Conservation (phyloP, 2,797 vertebrate genomes). For the Betta splendens region DNA sequence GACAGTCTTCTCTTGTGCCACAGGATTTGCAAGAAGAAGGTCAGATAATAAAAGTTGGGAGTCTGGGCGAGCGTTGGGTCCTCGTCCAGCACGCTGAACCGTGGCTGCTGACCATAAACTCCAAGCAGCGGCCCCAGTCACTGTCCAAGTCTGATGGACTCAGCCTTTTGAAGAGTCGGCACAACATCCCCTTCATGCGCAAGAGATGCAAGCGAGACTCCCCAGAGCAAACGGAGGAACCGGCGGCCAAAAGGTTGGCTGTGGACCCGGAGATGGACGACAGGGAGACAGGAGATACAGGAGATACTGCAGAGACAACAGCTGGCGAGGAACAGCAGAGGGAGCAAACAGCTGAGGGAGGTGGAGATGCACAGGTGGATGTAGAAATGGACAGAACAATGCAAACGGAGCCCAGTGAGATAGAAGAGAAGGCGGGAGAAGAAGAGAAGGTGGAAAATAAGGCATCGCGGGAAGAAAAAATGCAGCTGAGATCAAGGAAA, state of each 20-base stretch:
- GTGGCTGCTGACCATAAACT: constrained; percentile 85
- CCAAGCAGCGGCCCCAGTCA: constrained; percentile 31
- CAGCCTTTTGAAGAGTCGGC: background rate
- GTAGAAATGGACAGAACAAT: background rate
- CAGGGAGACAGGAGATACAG: background rate
- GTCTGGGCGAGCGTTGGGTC: constrained; percentile 82
- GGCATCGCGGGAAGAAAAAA: background rate
- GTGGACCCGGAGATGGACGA: constrained; percentile 1
- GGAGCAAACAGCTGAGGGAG: background rate
- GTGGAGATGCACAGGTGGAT: background rate
- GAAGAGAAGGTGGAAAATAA: constrained; percentile 9
- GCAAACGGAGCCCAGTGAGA: background rate
- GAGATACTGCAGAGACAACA: background rate
- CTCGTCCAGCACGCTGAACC: constrained; percentile 80
- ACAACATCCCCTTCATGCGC: constrained; percentile 41
- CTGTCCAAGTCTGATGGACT: background rate
- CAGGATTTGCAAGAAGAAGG: constrained; percentile 86
- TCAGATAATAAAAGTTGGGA: constrained; percentile 87
- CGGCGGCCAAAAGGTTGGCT: constrained; percentile 8
- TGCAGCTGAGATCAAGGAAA: background rate
- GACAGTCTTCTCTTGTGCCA: background rate
- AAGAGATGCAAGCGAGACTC: constrained; percentile 52
- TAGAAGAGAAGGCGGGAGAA: background rate
- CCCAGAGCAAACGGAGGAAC: constrained; percentile 8
- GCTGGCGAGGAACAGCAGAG: constrained; percentile 3